Evolutionary conservation across 2,888 invertebrate species (phyloP).

Genomic region (Phragmatobia fuliginosa): DNA sequence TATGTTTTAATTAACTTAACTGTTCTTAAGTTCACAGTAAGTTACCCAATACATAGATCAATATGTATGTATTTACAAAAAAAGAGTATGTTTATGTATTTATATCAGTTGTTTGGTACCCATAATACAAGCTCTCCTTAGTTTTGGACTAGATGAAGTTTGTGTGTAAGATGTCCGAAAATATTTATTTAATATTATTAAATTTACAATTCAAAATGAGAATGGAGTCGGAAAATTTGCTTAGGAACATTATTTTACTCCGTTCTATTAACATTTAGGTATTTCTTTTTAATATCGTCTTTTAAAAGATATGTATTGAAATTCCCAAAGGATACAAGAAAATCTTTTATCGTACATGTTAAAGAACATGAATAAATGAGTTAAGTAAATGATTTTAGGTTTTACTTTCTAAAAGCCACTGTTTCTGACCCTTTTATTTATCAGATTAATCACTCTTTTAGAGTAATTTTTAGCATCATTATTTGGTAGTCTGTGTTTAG

Average conservation of each 20-base stretch:
- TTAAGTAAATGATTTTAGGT: neutral
- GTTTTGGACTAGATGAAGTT: too few relatives aligned
- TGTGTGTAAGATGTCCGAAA: too few relatives aligned
- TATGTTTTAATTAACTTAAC: too few relatives aligned
- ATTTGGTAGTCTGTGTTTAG: too few relatives aligned
- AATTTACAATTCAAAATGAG: neutral
- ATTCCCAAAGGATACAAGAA: neutral
- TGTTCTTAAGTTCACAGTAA: too few relatives aligned
- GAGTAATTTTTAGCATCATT: too few relatives aligned
- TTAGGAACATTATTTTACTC: neutral
- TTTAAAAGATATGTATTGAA: neutral
- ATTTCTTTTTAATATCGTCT: constrained; percentile 6
- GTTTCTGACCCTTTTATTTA: neutral
- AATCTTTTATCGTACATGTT: neutral
- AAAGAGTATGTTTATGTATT: too few relatives aligned
- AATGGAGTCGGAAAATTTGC: neutral
- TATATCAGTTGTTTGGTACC: too few relatives aligned
- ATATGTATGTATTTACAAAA: too few relatives aligned
- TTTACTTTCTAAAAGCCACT: neutral
- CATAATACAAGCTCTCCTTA: too few relatives aligned
- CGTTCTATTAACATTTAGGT: neutral
- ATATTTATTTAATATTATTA: too few relatives aligned
- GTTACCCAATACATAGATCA: too few relatives aligned
- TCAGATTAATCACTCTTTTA: neutral
- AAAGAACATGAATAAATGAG: neutral